Evolutionary conservation across 1,140 invertebrate genomes (phyloP), one percentile per base, ranked within the genome.

Genomic region (Parasteatoda tepidariorum): DNA sequence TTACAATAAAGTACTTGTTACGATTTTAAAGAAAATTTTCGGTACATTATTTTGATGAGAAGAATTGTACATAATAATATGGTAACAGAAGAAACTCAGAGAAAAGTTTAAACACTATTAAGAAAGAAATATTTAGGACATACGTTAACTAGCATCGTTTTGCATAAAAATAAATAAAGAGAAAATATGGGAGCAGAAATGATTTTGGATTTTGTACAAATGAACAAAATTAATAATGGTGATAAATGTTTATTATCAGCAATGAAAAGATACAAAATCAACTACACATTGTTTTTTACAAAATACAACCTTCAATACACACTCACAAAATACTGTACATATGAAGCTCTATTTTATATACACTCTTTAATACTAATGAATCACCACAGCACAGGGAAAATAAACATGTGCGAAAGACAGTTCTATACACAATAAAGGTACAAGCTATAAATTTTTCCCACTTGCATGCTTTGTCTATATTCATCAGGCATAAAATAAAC

Each of bases 251-350:
- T 75, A 75, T 75, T 75, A 61, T 75, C 30, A 38, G 71, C 71
- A 75, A 75, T 66, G 31, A 54, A 75, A 61, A 54, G 54, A 75
- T 61, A 75, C 70, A 75, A 75, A 75, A 75, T 61, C 71, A 75
- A 61, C 71, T 75, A 75, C 71, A 75, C 71, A 75, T n/a, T n/a
- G n/a, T n/a, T 75, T 75, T 75, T 59, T 75, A 75, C 71, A 75
- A 75, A 75, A 75, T 75, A 75, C 71, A 75, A 75, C 71, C 71
- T 75, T 75, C 71, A 75, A 62, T 5, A 41, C 71, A 74, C 55
- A 75, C 55, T 75, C 55, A 75, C 71, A 75, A 75, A 75, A 75
- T 75, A 75, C 71, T 75, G 71, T 75, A 75, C 71, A 75, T 75
- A 38, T 61, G 71, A 75, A 75, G 71, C 71, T 75, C 71, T 75